Conservation (phyloP, 2,888 invertebrate genomes). For the Mesorhabditis spiculigera region DNA sequence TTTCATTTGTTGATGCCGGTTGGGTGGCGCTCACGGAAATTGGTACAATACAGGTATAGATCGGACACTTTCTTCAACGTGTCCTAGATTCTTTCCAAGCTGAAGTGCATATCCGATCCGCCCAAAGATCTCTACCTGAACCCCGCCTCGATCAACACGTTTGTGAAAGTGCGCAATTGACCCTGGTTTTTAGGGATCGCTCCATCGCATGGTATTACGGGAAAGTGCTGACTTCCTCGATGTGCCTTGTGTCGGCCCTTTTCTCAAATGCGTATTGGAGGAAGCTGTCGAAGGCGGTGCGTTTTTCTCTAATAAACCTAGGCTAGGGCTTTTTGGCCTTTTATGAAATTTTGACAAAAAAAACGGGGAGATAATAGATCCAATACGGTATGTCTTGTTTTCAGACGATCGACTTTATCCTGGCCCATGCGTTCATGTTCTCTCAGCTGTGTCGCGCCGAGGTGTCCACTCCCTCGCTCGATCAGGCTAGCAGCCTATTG, state of each 20-base stretch:
- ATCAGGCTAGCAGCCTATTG: not conserved
- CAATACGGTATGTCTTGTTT: not conserved
- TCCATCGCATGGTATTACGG: slow-evolving; percentile 1
- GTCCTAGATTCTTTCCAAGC: not conserved
- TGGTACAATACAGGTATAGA: not conserved
- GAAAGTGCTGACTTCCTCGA: slow-evolving; percentile 1
- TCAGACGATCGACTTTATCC: slow-evolving; percentile 3
- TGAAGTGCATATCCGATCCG: not conserved
- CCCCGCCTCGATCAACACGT: not conserved
- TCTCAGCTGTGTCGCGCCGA: slow-evolving; percentile 5
- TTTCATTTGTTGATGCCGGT: not conserved
- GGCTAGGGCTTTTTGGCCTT: no score
- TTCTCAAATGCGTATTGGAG: slow-evolving; percentile 1
- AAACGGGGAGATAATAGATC: not conserved
- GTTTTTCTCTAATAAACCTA: not conserved
- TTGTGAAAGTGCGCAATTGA: not conserved
- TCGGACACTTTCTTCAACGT: not conserved
- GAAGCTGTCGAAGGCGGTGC: not conserved
- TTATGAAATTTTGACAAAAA: not conserved
- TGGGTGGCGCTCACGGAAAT: not conserved
- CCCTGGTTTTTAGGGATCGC: not conserved
- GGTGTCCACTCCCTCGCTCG: not conserved
- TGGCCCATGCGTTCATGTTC: not conserved
- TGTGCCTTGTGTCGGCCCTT: slow-evolving; percentile 1
- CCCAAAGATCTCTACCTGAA: not conserved